phyloP scores from a whole-genome alignment of 2,888 invertebrate genomes.

The Machimus rusticus region DNA sequence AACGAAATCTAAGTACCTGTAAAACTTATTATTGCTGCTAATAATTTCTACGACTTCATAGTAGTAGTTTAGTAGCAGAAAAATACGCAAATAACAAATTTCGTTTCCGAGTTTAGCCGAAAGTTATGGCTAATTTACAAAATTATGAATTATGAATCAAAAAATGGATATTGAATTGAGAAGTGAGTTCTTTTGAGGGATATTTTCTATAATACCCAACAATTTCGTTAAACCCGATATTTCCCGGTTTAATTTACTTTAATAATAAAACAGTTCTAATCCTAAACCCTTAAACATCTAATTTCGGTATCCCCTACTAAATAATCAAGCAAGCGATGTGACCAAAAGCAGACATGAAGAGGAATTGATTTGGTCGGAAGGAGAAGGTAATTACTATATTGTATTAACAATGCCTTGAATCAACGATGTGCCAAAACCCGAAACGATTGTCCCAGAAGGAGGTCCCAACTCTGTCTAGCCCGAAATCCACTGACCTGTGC shows the following conservation, averaged over 20 bases:
- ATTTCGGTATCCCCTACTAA: background rate
- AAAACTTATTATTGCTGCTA: too few relatives aligned
- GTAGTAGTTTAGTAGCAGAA: too few relatives aligned
- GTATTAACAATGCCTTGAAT: background rate
- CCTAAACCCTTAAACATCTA: background rate
- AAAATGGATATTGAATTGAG: too few relatives aligned
- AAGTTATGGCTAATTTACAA: too few relatives aligned
- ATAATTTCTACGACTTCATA: too few relatives aligned
- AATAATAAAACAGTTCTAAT: background rate
- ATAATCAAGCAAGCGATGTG: background rate
- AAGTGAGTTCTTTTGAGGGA: background rate
- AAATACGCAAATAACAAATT: too few relatives aligned
- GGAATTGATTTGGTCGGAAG: background rate
- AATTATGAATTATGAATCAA: too few relatives aligned
- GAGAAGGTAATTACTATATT: background rate
- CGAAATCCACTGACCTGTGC: background rate
- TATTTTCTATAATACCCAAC: background rate
- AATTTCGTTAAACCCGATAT: background rate
- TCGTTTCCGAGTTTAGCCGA: too few relatives aligned
- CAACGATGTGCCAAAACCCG: background rate
- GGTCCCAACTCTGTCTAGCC: background rate
- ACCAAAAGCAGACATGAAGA: background rate
- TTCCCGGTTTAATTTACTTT: background rate
- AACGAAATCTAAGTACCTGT: too few relatives aligned
- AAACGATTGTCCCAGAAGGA: background rate